Percentiles rank a stretch among this genome's conserved stretches.
phyloP scores from a whole-genome alignment of 2,113 vertebrate genomes.

The Crypturellus undulatus region DNA sequence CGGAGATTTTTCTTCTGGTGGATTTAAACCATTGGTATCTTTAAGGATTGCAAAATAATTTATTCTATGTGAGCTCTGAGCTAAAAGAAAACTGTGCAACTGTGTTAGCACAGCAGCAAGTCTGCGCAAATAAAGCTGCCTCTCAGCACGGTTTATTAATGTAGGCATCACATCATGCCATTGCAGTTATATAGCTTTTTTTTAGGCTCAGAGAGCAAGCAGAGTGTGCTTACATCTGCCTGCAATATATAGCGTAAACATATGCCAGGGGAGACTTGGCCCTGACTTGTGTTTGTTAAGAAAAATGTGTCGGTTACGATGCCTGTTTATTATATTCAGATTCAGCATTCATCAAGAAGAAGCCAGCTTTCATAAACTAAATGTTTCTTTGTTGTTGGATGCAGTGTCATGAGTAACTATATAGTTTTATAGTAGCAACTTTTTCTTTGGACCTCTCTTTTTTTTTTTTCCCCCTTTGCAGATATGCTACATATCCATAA shows the following conservation, averaged over 20 bases:
- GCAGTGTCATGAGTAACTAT: not conserved
- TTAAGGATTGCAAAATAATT: no score
- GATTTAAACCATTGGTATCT: not conserved
- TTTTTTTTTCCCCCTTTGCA: not conserved
- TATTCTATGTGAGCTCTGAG: constrained; percentile 1
- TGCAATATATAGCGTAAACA: not conserved
- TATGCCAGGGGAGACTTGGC: not conserved
- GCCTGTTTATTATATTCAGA: not conserved
- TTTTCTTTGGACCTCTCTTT: no score
- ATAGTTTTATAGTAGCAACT: not conserved
- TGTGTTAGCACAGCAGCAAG: constrained; percentile 25
- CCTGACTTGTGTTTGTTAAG: not conserved
- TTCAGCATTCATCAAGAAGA: not conserved
- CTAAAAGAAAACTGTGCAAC: not conserved
- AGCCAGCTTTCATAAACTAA: not conserved
- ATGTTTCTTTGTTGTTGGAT: not conserved
- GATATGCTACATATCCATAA: not conserved
- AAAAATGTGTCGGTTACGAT: not conserved
- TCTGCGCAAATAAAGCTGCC: constrained; percentile 17
- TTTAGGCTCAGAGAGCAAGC: not conserved
- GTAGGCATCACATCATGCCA: constrained; percentile 8
- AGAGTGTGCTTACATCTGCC: constrained; percentile 17
- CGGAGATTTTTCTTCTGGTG: not conserved
- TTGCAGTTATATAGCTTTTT: not conserved
- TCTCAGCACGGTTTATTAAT: constrained; percentile 37